Evolutionary conservation across 2,113 vertebrate species (phyloP).

Genomic region (Entelurus aequoreus): DNA sequence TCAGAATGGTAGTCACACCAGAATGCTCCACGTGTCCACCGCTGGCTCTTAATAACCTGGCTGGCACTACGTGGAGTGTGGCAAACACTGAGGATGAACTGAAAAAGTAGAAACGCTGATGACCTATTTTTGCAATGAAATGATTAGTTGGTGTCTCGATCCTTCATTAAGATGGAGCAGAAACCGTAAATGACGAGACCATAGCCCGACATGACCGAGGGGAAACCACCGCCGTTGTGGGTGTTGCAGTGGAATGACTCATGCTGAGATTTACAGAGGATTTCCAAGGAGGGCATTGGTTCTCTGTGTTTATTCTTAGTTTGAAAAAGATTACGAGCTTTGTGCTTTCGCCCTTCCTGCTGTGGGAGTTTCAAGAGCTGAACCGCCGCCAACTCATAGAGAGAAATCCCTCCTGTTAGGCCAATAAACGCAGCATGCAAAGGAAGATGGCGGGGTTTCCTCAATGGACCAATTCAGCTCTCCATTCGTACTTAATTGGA

Average conservation of each 20-base stretch:
- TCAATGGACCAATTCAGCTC: slow-evolving; percentile 14
- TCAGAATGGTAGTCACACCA: slow-evolving; percentile 10
- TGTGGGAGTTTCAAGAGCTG: slow-evolving; percentile 30
- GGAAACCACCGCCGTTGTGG: not conserved
- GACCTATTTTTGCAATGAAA: slow-evolving; percentile 5
- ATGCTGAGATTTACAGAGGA: slow-evolving; percentile 16
- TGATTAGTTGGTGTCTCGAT: slow-evolving; percentile 2
- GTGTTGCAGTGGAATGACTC: slow-evolving; percentile 8
- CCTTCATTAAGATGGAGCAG: not conserved
- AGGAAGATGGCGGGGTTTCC: slow-evolving; percentile 19
- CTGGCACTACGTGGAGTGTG: not conserved
- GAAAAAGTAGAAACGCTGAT: not conserved
- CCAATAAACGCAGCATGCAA: slow-evolving; percentile 22
- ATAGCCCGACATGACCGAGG: slow-evolving; percentile 2
- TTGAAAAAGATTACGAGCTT: slow-evolving; percentile 33
- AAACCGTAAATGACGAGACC: not conserved
- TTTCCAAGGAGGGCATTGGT: not conserved
- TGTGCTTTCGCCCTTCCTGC: slow-evolving; percentile 22
- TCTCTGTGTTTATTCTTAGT: slow-evolving; percentile 30
- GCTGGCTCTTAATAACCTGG: slow-evolving; percentile 2
- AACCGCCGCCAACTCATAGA: slow-evolving; percentile 22
- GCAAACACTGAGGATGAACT: not conserved
- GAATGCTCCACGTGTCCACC: slow-evolving; percentile 13
- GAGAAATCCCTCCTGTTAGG: slow-evolving; percentile 35
- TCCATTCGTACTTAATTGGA: slow-evolving; percentile 4